Percentiles rank a stretch among this genome's conserved stretches.
These are phyloP conservation scores for Melanaphis sacchari DNA, from an alignment of 1,140 invertebrate species.

Conservation along the genomic window DNA sequence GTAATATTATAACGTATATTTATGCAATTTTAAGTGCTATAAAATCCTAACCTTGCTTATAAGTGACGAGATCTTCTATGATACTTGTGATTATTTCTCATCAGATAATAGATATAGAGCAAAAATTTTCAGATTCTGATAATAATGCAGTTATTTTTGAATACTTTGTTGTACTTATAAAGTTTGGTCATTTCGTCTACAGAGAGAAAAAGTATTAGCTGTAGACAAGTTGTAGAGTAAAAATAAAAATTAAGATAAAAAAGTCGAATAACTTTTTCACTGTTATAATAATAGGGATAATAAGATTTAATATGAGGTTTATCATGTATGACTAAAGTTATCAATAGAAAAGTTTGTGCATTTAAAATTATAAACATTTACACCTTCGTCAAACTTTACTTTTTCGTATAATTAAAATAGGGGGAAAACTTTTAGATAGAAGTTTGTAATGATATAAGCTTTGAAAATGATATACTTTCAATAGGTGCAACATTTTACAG, in stretches of 20 bases:
- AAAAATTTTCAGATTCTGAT: not conserved
- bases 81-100: not conserved
- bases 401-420: not conserved
- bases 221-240: not conserved
- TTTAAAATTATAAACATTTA: constrained; percentile 20
- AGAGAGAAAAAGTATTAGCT: not conserved
- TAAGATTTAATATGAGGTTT: not conserved
- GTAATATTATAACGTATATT: no score
- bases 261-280: not conserved
- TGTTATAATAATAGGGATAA: not conserved
- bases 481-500: not conserved
- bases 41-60: no score
- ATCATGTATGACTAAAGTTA: constrained; percentile 8
- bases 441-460: not conserved
- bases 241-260: not conserved
- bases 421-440: not conserved
- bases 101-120: not conserved
- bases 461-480: not conserved
- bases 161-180: not conserved
- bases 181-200: not conserved
- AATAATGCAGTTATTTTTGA: not conserved
- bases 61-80: not conserved
- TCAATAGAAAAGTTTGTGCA: not conserved
- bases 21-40: no score
- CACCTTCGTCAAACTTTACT: not conserved